These are phyloP conservation scores for Hiodon alosoides DNA, from an alignment of 2,113 vertebrate species.

Conservation along the genomic window DNA sequence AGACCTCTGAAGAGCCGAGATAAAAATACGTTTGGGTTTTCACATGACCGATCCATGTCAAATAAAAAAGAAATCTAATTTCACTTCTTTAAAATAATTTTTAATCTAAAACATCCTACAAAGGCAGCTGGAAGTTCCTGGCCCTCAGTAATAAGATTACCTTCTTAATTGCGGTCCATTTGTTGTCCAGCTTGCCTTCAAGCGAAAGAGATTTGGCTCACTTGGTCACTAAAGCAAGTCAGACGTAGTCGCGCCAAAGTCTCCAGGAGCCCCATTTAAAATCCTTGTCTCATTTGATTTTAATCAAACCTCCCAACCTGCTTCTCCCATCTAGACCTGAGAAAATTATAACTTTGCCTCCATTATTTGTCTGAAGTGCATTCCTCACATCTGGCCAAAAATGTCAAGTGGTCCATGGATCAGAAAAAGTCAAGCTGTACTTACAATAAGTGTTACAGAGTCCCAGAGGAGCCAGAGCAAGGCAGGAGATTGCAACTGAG, in stretches of 20 bases:
- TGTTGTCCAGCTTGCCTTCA: not conserved
- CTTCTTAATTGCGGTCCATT: not conserved
- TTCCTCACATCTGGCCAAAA: not conserved
- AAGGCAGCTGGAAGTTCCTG: not conserved
- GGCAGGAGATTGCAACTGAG: not conserved
- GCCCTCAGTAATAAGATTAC: not conserved
- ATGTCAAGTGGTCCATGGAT: not conserved
- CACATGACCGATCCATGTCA: not conserved
- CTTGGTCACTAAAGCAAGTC: conserved; percentile 8
- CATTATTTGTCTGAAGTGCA: not conserved
- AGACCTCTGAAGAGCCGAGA: too few relatives aligned
- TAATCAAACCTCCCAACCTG: conserved; percentile 1
- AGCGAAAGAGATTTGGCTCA: conserved; percentile 6
- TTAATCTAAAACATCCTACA: conserved; percentile 2
- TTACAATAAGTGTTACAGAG: not conserved
- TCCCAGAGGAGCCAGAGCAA: not conserved
- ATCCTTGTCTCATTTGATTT: conserved; percentile 5
- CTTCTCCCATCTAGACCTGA: conserved; percentile 4
- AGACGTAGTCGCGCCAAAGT: not conserved
- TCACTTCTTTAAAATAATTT: not conserved
- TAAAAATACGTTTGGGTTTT: too few relatives aligned
- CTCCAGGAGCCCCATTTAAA: not conserved
- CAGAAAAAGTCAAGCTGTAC: not conserved
- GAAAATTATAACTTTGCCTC: not conserved
- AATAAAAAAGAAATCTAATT: not conserved